Evolutionary conservation across 2,888 invertebrate species (phyloP).

Genomic region (Corbicula japonica): DNA sequence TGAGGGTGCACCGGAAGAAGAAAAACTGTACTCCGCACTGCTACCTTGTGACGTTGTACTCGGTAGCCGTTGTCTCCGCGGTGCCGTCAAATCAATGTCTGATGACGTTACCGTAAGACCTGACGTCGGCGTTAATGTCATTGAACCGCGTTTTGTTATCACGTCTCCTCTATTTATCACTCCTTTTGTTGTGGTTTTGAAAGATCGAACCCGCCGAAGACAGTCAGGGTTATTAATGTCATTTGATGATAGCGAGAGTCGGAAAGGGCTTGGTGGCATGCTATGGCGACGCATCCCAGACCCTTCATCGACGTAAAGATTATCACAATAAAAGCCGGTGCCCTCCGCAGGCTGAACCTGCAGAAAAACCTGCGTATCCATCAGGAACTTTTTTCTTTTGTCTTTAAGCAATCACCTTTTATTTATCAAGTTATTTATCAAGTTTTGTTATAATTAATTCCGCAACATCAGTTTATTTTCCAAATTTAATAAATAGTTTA

Average conservation of each 20-base stretch:
- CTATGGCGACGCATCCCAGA: slow-evolving; percentile 53
- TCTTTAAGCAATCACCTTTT: not conserved
- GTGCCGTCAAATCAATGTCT: slow-evolving; percentile 29
- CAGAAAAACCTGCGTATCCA: slow-evolving; percentile 34
- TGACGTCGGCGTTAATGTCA: slow-evolving; percentile 91
- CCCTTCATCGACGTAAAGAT: slow-evolving; percentile 38
- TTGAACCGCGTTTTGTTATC: slow-evolving; percentile 93
- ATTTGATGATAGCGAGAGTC: slow-evolving; percentile 59
- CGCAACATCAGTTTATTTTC: no score
- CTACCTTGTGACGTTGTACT: slow-evolving; percentile 66
- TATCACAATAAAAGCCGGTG: slow-evolving; percentile 26
- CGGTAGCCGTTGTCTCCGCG: slow-evolving; percentile 34
- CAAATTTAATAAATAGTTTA: no score
- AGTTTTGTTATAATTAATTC: no score
- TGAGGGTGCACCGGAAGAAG: slow-evolving; percentile 68
- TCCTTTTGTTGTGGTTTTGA: slow-evolving; percentile 96
- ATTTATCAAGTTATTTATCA: not conserved
- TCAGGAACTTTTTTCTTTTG: not conserved
- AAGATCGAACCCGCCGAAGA: slow-evolving; percentile 92
- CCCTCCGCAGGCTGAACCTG: slow-evolving; percentile 34
- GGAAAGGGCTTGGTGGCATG: slow-evolving; percentile 55
- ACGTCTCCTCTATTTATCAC: slow-evolving; percentile 94
- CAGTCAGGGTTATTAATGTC: slow-evolving; percentile 57
- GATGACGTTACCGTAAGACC: slow-evolving; percentile 67
- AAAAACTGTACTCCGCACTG: slow-evolving; percentile 45